phyloP scores from a whole-genome alignment of 2,888 invertebrate genomes.

The Anoplius nigerrimus region DNA sequence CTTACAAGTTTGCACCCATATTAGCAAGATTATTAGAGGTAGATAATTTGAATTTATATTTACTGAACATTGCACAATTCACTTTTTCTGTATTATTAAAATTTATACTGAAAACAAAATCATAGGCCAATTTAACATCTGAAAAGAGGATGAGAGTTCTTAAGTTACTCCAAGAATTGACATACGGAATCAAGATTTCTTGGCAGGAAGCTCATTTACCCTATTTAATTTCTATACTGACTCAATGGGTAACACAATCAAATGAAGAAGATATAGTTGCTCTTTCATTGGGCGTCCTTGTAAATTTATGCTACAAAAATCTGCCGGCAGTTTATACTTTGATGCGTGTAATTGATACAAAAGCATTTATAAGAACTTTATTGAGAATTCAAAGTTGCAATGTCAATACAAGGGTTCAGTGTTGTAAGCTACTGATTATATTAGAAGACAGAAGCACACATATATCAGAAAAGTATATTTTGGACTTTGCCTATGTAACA shows the following conservation, averaged over 20 bases:
- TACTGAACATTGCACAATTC: neutral
- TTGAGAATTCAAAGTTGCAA: slow-evolving; percentile 77
- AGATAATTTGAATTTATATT: slow-evolving; percentile 35
- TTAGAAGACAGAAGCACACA: slow-evolving; percentile 76
- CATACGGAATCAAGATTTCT: slow-evolving; percentile 86
- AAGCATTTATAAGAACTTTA: slow-evolving; percentile 80
- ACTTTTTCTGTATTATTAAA: neutral
- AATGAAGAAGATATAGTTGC: slow-evolving; percentile 76
- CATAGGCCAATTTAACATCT: slow-evolving; percentile 76
- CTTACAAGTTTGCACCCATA: slow-evolving; percentile 83
- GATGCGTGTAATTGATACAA: slow-evolving; percentile 83
- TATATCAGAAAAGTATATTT: slow-evolving; percentile 75
- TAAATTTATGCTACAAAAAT: slow-evolving; percentile 88
- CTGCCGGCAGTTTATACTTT: slow-evolving; percentile 84
- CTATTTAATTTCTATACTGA: slow-evolving; percentile 81
- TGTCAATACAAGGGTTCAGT: slow-evolving; percentile 76
- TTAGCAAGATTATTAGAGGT: slow-evolving; percentile 80
- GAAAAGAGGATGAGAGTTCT: slow-evolving; percentile 82
- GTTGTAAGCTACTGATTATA: slow-evolving; percentile 77
- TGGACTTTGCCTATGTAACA: slow-evolving; percentile 76
- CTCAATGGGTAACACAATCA: slow-evolving; percentile 80
- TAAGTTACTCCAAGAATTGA: slow-evolving; percentile 84
- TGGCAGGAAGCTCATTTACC: slow-evolving; percentile 88
- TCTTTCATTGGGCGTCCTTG: slow-evolving; percentile 82
- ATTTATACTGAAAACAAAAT: neutral